Evolutionary conservation across 2,113 vertebrate species (phyloP), one percentile per base, ranked within the genome.

Genomic region (Gila orcuttii): DNA sequence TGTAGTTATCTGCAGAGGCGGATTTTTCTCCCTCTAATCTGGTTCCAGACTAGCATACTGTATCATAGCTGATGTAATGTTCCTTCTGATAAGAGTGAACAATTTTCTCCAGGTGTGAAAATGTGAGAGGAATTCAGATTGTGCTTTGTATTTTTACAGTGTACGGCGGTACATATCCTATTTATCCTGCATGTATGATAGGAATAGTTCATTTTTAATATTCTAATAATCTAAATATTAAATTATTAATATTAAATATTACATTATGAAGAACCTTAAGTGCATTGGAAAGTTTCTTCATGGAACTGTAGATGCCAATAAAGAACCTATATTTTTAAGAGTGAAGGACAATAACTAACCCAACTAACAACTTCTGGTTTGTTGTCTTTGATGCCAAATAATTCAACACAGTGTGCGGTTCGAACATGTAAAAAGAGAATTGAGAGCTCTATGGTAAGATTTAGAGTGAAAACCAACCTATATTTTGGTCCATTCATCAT

Each of bases 1-100:
- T n/a, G n/a, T n/a, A 64, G 75, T 77, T 62, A 55, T 86, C 73
- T 86, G 33, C 15, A 66, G 59, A 36, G 3, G 21, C 74, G 31
- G 12, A 42, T 88, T 85, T 77, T 55, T 83, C 68, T 83, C 33
- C 19, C 68, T 73, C n/a, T 66, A 84, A 71, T 86, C 55, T 57
- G 28, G 15, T 82, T 81, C 33, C 79, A 75, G 47, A 82, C 60
- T 85, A 75, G 31, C 68, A 55, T 73, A 73, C 47, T 59, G 81
- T 25, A 59, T 73, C 81, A 83, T 36, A 42, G 66, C 50, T 73
- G 47, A 71, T 82, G 64, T 19, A 55, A 50, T 73, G 17, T 47
- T n/a, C 21, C 9, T 69, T 10, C 81, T 42, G 47, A 73, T 83
- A 73, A 83, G 52, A 36, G 28, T 68, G 80, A 55, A 36, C 6